Conservation (phyloP, 2,797 vertebrate genomes). For the Alfaro cultratus region DNA sequence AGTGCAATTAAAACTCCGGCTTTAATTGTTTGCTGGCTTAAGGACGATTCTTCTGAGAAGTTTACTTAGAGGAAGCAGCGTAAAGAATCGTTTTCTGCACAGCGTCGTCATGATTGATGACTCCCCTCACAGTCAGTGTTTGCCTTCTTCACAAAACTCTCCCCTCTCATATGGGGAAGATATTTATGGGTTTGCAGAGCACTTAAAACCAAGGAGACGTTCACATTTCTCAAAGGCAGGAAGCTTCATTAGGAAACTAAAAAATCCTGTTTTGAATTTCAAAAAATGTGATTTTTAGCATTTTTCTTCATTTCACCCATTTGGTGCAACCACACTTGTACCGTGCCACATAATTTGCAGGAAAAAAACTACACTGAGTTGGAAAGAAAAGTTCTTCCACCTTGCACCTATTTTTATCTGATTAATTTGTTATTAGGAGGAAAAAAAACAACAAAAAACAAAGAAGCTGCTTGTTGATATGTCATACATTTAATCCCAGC, state of each 20-base stretch:
- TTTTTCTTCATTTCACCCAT: background rate
- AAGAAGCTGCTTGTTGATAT: constrained; percentile 11
- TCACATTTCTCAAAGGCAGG: constrained; percentile 9
- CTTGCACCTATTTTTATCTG: background rate
- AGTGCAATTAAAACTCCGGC: background rate
- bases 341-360: background rate
- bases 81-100: constrained; percentile 12
- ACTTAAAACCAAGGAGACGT: constrained; percentile 59
- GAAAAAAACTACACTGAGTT: background rate
- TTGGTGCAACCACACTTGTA: background rate
- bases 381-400: background rate
- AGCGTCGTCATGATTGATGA: constrained; percentile 67
- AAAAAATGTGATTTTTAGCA: background rate
- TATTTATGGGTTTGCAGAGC: constrained; percentile 77
- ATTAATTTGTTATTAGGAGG: too few relatives aligned
- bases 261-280: background rate
- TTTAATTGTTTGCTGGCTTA: background rate
- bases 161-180: constrained; percentile 38
- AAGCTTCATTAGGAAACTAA: background rate
- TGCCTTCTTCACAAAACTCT: constrained; percentile 62
- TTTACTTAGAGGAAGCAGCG: constrained; percentile 8
- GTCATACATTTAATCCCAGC: constrained; percentile 23
- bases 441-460: background rate
- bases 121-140: constrained; percentile 63
- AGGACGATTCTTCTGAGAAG: background rate